Percentiles rank a stretch among this genome's conserved stretches.
These are phyloP conservation scores for Eupithecia centaureata DNA, from an alignment of 2,888 invertebrate genomes.

Conservation along the genomic window DNA sequence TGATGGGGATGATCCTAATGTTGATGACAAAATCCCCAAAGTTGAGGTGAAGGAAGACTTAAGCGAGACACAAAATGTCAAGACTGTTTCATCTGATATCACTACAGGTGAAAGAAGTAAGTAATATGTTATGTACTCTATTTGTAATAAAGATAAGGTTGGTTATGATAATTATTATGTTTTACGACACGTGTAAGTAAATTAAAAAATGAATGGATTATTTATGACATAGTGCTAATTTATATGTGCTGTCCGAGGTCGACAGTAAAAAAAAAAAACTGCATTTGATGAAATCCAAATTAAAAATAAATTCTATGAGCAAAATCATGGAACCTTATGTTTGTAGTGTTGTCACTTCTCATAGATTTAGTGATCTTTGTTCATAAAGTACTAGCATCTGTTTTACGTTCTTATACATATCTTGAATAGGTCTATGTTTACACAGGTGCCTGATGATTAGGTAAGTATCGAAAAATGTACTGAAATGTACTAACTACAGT, in stretches of 20 bases:
- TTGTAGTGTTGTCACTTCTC: not conserved
- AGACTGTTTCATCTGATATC: constrained; percentile 31
- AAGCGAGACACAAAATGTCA: constrained; percentile 24
- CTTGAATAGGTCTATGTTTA: constrained; percentile 6
- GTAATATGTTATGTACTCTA: constrained; percentile 1
- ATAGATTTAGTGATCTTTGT: not conserved
- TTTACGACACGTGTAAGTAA: not conserved
- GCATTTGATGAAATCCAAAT: not conserved
- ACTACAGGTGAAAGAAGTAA: constrained; percentile 36
- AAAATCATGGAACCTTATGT: not conserved
- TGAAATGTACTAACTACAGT: not conserved
- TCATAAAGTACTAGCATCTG: not conserved
- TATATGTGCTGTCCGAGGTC: not conserved
- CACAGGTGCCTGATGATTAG: constrained; percentile 5
- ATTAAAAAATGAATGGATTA: too few species aligned
- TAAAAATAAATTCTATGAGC: not conserved
- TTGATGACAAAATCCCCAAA: constrained; percentile 44
- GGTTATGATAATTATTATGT: not conserved
- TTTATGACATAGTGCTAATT: too few species aligned
- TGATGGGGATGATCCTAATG: constrained; percentile 48
- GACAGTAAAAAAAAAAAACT: not conserved
- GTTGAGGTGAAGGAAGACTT: constrained; percentile 29
- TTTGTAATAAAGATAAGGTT: not conserved
- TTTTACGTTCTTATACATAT: not conserved
- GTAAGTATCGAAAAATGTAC: not conserved